Conservation (phyloP, 1,140 invertebrate genomes). For the Elysia chlorotica region DNA sequence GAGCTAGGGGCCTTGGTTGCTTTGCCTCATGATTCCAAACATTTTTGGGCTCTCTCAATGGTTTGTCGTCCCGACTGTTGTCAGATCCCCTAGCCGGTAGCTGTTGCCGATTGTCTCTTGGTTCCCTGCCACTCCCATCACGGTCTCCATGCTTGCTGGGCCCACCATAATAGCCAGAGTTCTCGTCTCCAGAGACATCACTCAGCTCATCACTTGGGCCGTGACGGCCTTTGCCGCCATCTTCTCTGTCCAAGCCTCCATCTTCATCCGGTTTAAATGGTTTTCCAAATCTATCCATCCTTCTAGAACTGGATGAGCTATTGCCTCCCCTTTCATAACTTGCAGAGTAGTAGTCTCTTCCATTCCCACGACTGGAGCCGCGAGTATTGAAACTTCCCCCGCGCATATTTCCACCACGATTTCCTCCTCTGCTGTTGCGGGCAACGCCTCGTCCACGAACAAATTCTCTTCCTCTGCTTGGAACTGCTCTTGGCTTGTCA, state of each 20-base stretch:
- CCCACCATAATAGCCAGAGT: not conserved
- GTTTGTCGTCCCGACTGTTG: not conserved
- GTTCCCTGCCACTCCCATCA: not conserved
- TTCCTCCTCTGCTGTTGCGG: conserved; percentile 26
- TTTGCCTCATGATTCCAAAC: conserved; percentile 1
- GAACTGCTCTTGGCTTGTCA: conserved; percentile 24
- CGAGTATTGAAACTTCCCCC: conserved; percentile 24
- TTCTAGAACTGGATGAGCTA: no score
- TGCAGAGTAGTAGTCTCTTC: conserved; percentile 20
- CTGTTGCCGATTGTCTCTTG: not conserved
- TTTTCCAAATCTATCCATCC: not conserved
- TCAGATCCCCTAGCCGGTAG: not conserved
- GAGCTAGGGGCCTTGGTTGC: not conserved
- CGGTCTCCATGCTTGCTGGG: not conserved
- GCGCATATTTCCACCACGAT: no score
- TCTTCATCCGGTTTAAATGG: conserved; percentile 21
- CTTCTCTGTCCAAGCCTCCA: conserved; percentile 29
- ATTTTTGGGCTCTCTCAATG: conserved; percentile 1
- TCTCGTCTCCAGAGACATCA: conserved; percentile 54
- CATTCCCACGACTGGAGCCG: conserved; percentile 30
- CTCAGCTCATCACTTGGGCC: conserved; percentile 55
- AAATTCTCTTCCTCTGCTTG: conserved; percentile 51
- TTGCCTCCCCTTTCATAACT: conserved; percentile 18
- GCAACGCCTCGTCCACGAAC: conserved; percentile 46
- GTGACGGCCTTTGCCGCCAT: conserved; percentile 31